Percentiles rank a stretch among this genome's conserved stretches.
These are phyloP conservation scores for Limnodromus scolopaceus DNA, from an alignment of 2,797 vertebrate species.

Conservation along the genomic window DNA sequence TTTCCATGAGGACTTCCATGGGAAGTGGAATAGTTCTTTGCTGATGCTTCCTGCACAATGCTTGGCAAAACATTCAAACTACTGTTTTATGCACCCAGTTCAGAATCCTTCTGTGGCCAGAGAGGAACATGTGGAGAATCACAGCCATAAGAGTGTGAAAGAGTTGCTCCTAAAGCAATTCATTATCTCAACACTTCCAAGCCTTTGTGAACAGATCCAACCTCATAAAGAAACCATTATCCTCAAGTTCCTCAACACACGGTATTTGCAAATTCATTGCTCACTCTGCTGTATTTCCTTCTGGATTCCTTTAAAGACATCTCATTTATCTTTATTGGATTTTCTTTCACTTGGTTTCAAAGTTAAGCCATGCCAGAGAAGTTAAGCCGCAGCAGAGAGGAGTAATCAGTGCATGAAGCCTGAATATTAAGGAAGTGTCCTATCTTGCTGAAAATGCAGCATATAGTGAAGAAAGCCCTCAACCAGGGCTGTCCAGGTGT, in stretches of 20 bases:
- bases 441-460: neutral
- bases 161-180: slow-evolving; percentile 19
- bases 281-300: neutral
- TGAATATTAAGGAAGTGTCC: neutral
- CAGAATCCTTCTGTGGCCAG: neutral
- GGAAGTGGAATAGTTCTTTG: neutral
- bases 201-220: neutral
- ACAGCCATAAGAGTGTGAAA: neutral
- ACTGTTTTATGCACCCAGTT: neutral
- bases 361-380: slow-evolving; percentile 23
- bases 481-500: neutral
- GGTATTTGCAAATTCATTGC: neutral
- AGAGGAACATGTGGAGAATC: neutral
- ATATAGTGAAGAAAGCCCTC: neutral
- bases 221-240: slow-evolving; percentile 31
- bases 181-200: neutral
- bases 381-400: slow-evolving; percentile 9
- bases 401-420: neutral
- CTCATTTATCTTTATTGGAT: slow-evolving; percentile 44
- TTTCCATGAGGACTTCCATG: neutral
- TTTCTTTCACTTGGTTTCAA: slow-evolving; percentile 31
- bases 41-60: neutral
- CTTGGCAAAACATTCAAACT: neutral
- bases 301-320: slow-evolving; percentile 33
- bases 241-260: neutral